phyloP scores from a whole-genome alignment of 2,113 vertebrate genomes.

The Saguinus midas region DNA sequence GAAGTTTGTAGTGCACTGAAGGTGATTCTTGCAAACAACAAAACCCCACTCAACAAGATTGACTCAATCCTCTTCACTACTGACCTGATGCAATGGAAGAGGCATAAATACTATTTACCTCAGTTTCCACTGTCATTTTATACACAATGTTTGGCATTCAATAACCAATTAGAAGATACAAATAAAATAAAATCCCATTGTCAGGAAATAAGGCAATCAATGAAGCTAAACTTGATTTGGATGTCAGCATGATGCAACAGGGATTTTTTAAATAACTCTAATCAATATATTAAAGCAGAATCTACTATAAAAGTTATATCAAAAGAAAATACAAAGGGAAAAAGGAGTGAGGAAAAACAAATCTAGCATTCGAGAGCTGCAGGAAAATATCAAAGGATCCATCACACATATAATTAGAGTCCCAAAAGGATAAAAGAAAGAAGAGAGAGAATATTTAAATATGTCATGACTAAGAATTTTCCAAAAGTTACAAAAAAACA shows the following conservation, averaged over 20 bases:
- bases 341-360: neutral
- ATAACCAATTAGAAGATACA: neutral
- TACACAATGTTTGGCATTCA: neutral
- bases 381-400: neutral
- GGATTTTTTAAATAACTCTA: neutral
- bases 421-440: neutral
- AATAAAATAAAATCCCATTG: neutral
- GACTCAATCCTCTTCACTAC: neutral
- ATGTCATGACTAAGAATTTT: constrained; percentile 5
- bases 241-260: neutral
- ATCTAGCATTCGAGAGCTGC: neutral
- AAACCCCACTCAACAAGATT: neutral
- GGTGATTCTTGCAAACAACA: neutral
- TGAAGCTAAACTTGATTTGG: neutral
- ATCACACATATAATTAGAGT: neutral
- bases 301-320: neutral
- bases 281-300: neutral
- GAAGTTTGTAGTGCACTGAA: neutral
- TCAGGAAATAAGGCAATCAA: neutral
- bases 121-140: neutral
- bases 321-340: neutral
- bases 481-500: neutral
- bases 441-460: neutral
- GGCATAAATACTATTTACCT: neutral
- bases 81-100: neutral